Conservation (phyloP, 37 sponge, comb jelly and placozoan species). For the Eunapius fragilis region DNA sequence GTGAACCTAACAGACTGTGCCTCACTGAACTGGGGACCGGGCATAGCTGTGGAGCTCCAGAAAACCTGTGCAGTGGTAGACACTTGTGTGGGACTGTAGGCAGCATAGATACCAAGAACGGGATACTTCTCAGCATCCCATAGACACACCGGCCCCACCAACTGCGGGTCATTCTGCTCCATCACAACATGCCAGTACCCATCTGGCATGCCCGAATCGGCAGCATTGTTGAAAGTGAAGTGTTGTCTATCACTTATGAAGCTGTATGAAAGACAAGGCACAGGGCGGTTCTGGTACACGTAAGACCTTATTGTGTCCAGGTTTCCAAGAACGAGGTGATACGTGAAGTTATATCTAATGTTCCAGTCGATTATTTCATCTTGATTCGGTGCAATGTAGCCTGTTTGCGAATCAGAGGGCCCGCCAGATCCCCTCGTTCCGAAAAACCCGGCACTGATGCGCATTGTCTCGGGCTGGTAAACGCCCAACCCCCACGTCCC, state of each 20-base stretch:
- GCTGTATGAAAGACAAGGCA: neutral
- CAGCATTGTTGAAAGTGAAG: constrained; percentile 5
- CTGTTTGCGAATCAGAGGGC: constrained; percentile 17
- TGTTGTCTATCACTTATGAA: constrained; percentile 9
- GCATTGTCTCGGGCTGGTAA: constrained; percentile 19
- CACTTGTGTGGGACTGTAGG: constrained; percentile 3
- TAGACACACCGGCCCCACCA: constrained; percentile 19
- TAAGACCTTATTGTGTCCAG: constrained; percentile 14
- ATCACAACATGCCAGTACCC: constrained; percentile 23
- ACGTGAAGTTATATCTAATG: constrained; percentile 22
- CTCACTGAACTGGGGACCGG: constrained; percentile 4
- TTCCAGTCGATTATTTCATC: constrained; percentile 22
- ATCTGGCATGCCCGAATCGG: constrained; percentile 18
- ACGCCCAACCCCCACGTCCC: constrained; percentile 30
- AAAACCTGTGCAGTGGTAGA: constrained; percentile 23
- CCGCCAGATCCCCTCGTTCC: neutral
- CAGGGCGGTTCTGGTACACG: constrained; percentile 1
- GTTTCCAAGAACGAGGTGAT: constrained; percentile 21
- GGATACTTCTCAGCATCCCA: constrained; percentile 30
- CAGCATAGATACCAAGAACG: constrained; percentile 1
- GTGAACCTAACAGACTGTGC: constrained; percentile 2
- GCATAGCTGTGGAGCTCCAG: constrained; percentile 3
- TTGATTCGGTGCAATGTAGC: constrained; percentile 21
- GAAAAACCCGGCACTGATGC: constrained; percentile 20
- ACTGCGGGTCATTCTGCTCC: constrained; percentile 7